Evolutionary conservation across 1,140 invertebrate species (phyloP).

Genomic region (Elymnias hypermnestra): DNA sequence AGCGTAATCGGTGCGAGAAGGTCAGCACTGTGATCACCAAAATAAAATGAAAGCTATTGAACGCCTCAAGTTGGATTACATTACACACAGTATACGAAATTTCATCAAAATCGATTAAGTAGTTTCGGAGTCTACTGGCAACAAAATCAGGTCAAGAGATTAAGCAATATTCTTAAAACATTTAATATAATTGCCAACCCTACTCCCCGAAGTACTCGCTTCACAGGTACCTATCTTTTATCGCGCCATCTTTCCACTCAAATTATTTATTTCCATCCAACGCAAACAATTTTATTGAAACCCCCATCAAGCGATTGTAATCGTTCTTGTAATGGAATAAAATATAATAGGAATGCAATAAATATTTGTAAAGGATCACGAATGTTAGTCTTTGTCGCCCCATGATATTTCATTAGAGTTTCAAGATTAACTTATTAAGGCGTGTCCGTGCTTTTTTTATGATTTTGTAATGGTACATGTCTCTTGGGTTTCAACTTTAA

Average conservation of each 20-base stretch:
- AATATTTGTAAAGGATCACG: slow-evolving; percentile 24
- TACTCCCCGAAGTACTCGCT: slow-evolving; percentile 35
- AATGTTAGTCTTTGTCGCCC: slow-evolving; percentile 41
- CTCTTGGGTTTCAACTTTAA: slow-evolving; percentile 11
- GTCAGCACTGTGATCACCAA: no score
- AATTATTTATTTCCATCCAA: slow-evolving; percentile 55
- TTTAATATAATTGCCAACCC: no score
- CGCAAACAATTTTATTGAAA: slow-evolving; percentile 22
- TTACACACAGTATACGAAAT: no score
- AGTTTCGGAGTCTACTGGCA: no score
- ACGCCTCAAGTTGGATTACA: no score
- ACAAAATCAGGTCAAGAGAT: no score
- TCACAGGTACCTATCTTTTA: slow-evolving; percentile 52
- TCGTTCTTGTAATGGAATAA: slow-evolving; percentile 17
- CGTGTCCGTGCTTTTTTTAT: slow-evolving; percentile 25
- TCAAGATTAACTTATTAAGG: slow-evolving; percentile 62
- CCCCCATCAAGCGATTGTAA: slow-evolving; percentile 15
- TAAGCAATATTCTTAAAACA: no score
- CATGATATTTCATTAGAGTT: slow-evolving; percentile 64
- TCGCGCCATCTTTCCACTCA: slow-evolving; percentile 60
- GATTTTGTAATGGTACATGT: slow-evolving; percentile 25
- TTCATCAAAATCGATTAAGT: no score
- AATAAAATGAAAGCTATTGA: no score
- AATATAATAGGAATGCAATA: background rate
- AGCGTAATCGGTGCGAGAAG: no score